Conservation (phyloP, 2,113 vertebrate genomes). For the Aplodontia rufa region DNA sequence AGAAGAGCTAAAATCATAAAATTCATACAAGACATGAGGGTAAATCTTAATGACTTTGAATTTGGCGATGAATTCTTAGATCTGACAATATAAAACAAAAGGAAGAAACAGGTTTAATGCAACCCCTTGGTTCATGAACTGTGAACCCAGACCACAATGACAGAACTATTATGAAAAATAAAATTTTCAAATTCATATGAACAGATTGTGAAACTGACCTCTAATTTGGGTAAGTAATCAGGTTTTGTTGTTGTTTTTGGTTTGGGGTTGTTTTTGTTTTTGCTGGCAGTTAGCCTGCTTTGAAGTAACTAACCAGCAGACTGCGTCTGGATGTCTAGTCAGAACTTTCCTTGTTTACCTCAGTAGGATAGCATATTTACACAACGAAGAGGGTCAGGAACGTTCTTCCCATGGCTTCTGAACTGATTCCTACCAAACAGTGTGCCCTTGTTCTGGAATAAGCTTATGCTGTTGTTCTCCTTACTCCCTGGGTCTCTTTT, state of each 20-base stretch:
- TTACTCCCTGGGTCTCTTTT: not conserved
- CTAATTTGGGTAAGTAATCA: conserved; percentile 64
- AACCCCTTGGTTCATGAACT: not conserved
- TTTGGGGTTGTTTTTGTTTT: conserved; percentile 67
- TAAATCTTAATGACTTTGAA: not conserved
- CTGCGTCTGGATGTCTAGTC: conserved; percentile 59
- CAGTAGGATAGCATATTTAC: conserved; percentile 57
- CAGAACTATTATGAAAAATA: conserved; percentile 49
- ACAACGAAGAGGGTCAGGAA: not conserved
- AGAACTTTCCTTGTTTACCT: conserved; percentile 52
- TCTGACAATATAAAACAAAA: not conserved
- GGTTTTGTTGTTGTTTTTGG: conserved; percentile 69
- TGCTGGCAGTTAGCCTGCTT: conserved; percentile 64
- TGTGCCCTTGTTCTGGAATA: not conserved
- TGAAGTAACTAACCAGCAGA: conserved; percentile 67
- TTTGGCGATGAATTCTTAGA: not conserved
- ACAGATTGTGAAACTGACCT: conserved; percentile 57
- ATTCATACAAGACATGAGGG: not conserved
- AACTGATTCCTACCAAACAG: not conserved
- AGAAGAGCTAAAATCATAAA: not conserved
- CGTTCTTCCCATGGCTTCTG: not conserved
- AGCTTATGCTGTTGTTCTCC: not conserved
- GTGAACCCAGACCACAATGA: not conserved
- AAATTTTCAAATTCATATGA: conserved; percentile 60
- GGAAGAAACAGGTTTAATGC: not conserved